These are phyloP conservation scores for Podiceps cristatus DNA, from an alignment of 2,113 vertebrate genomes.

Conservation along the genomic window DNA sequence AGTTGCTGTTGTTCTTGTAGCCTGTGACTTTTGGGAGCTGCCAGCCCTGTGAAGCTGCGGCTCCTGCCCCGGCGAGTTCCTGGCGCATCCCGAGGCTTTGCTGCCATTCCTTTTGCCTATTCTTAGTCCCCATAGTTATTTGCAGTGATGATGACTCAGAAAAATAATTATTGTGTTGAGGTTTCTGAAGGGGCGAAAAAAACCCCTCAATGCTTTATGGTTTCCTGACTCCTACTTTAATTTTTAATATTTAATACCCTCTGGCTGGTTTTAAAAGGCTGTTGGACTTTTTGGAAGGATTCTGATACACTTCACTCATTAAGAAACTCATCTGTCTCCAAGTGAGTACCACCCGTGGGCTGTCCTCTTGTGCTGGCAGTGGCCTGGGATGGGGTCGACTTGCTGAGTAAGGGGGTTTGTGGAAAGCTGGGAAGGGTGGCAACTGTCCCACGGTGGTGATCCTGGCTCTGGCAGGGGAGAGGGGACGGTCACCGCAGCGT, in stretches of 20 bases:
- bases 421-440: neutral
- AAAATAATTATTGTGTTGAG: constrained; percentile 5
- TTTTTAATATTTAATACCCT: neutral
- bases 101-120: neutral
- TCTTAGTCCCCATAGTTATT: constrained; percentile 51
- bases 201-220: neutral
- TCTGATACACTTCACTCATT: neutral
- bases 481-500: neutral
- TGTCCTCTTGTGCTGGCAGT: neutral
- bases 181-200: neutral
- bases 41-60: neutral
- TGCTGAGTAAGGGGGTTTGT: rapidly evolving
- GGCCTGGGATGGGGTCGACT: neutral
- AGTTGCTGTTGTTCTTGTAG: neutral
- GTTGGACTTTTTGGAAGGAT: neutral
- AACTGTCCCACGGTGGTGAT: neutral
- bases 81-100: neutral
- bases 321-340: neutral
- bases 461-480: neutral
- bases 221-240: neutral
- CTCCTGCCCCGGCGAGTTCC: neutral
- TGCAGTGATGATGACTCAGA: constrained; percentile 25
- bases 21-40: neutral
- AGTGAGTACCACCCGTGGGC: neutral
- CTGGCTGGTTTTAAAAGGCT: neutral